phyloP scores from a whole-genome alignment of 1,140 invertebrate species.

The Sminthurides bifidus region DNA sequence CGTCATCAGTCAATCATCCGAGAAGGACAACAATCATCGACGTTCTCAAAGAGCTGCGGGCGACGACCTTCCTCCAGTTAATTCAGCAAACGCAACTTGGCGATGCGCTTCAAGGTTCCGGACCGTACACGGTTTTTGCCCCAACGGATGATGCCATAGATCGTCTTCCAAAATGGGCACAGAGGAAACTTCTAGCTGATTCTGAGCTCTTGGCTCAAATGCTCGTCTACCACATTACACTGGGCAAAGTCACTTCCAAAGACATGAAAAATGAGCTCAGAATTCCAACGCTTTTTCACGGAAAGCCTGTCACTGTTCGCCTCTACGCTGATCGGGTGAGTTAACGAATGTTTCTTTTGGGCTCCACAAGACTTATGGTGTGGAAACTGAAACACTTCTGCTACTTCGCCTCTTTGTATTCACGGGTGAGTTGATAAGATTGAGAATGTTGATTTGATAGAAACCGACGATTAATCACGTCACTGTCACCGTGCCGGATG shows the following conservation, averaged over 20 bases:
- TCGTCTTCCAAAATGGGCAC: constrained; percentile 31
- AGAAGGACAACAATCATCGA: constrained; percentile 31
- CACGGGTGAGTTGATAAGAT: no score
- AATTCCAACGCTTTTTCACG: constrained; percentile 29
- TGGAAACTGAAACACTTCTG: no score
- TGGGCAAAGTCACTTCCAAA: constrained; percentile 27
- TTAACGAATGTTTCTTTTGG: background rate
- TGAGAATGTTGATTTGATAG: constrained; percentile 7
- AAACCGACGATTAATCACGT: constrained; percentile 33
- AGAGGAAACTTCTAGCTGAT: constrained; percentile 26
- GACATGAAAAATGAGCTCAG: constrained; percentile 31
- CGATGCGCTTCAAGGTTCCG: constrained; percentile 28
- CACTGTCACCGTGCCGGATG: constrained; percentile 30
- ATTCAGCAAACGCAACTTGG: constrained; percentile 31
- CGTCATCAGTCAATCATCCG: constrained; percentile 29
- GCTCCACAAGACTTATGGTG: background rate
- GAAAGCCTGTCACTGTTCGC: constrained; percentile 27
- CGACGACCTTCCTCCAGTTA: constrained; percentile 31
- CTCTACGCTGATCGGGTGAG: constrained; percentile 31
- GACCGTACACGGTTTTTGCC: constrained; percentile 32
- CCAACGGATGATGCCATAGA: constrained; percentile 33
- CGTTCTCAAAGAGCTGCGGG: constrained; percentile 30
- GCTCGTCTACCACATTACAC: constrained; percentile 32
- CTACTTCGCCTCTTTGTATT: no score
- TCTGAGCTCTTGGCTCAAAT: constrained; percentile 31